These are phyloP conservation scores for Eurosta solidaginis DNA, from an alignment of 1,140 invertebrate genomes.

Conservation along the genomic window DNA sequence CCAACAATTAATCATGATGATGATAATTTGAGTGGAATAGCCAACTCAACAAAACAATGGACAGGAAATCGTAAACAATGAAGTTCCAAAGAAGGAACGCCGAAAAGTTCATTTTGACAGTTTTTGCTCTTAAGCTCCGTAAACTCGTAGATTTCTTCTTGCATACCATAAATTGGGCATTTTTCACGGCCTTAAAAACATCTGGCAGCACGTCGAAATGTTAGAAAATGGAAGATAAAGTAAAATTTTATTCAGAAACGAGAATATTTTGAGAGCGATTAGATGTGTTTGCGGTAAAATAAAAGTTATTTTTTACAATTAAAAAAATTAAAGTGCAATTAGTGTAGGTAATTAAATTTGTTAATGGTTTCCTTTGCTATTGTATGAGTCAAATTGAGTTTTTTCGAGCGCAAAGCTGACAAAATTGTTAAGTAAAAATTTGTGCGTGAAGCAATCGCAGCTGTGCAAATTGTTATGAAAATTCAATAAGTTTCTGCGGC, in stretches of 20 bases:
- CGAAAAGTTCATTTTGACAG: too few species aligned
- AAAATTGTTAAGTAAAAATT: background rate
- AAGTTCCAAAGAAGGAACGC: too few species aligned
- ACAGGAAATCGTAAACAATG: too few species aligned
- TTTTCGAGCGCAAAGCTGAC: too few species aligned
- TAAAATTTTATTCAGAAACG: background rate
- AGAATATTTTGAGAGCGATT: background rate
- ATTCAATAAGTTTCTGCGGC: conserved; percentile 9
- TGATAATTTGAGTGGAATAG: too few species aligned
- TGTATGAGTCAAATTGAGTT: background rate
- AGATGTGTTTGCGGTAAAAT: background rate
- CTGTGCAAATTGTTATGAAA: conserved; percentile 5
- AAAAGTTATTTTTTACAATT: background rate
- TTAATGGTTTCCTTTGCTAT: background rate
- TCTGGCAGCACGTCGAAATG: background rate
- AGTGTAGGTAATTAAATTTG: background rate
- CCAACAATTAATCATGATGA: too few species aligned
- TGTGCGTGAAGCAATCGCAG: background rate
- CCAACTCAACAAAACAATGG: too few species aligned
- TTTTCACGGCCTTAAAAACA: background rate
- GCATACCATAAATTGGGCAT: background rate
- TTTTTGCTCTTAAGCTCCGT: too few species aligned
- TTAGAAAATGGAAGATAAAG: background rate
- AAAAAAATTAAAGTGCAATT: conserved; percentile 11
- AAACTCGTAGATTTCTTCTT: too few species aligned